Evolutionary conservation across 92 coral and sea anemone genomes (phyloP).

Genomic region (Virgularia gustaviana): DNA sequence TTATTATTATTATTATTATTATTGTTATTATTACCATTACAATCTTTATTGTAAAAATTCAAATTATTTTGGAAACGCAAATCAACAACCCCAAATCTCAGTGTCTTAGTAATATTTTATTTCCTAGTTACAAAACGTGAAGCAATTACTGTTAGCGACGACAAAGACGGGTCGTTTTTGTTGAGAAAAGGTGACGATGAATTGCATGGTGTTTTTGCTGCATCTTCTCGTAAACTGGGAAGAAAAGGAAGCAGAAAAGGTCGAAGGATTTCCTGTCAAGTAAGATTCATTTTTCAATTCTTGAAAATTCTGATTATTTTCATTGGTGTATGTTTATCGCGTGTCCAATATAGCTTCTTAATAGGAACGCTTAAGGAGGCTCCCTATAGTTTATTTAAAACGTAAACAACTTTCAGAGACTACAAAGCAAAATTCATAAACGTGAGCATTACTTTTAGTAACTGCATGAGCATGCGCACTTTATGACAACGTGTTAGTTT

Average conservation of each 20-base stretch:
- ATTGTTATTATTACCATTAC: not conserved
- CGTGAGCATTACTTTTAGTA: no score
- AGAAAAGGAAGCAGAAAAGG: constrained; percentile 78
- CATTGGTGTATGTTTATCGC: not conserved
- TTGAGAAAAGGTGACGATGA: constrained; percentile 59
- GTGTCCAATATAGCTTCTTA: not conserved
- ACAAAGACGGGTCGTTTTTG: constrained; percentile 64
- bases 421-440: no score
- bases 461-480: no score
- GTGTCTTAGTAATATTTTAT: no score
- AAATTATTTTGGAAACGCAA: not conserved
- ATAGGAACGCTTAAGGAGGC: no score
- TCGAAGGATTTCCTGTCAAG: constrained; percentile 25
- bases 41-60: not conserved
- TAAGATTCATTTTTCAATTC: not conserved
- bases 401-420: no score
- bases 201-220: constrained; percentile 74
- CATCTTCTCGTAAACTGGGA: constrained; percentile 36
- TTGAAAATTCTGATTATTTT: not conserved
- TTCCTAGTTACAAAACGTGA: constrained; percentile 1
- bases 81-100: no score
- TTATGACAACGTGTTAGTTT: no score
- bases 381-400: no score
- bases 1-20: no score
- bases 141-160: not conserved